These are phyloP conservation scores for Gallinago solitaria DNA, from an alignment of 2,797 vertebrate species.

Conservation along the genomic window DNA sequence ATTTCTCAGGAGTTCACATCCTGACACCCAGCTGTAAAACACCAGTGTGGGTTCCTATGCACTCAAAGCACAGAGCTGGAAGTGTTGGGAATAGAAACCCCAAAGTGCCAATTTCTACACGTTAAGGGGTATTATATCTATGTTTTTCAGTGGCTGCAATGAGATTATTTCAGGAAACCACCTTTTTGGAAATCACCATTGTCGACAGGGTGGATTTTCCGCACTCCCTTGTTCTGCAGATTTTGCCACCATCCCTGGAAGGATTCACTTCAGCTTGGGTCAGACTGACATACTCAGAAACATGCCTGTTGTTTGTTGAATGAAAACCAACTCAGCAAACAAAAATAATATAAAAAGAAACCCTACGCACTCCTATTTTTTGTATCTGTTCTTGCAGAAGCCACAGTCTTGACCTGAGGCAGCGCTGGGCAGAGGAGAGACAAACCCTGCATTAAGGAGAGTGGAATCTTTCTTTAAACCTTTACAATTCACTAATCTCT, in stretches of 20 bases:
- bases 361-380: background rate
- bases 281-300: background rate
- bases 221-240: background rate
- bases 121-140: background rate
- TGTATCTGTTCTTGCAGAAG: background rate
- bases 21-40: background rate
- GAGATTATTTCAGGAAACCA: background rate
- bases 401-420: background rate
- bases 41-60: fast-evolving
- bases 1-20: background rate
- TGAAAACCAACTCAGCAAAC: background rate
- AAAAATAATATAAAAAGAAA: background rate
- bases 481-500: background rate
- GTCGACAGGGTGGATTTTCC: background rate
- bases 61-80: background rate
- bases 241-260: background rate
- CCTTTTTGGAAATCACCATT: background rate
- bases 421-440: background rate
- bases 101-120: background rate
- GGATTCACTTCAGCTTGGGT: background rate
- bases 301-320: background rate
- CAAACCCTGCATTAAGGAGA: background rate
- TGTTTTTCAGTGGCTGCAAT: background rate
- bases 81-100: background rate
- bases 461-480: background rate